Evolutionary conservation across 2,888 invertebrate genomes (phyloP), one percentile per base, ranked within the genome.

Genomic region (Apamea sordens): DNA sequence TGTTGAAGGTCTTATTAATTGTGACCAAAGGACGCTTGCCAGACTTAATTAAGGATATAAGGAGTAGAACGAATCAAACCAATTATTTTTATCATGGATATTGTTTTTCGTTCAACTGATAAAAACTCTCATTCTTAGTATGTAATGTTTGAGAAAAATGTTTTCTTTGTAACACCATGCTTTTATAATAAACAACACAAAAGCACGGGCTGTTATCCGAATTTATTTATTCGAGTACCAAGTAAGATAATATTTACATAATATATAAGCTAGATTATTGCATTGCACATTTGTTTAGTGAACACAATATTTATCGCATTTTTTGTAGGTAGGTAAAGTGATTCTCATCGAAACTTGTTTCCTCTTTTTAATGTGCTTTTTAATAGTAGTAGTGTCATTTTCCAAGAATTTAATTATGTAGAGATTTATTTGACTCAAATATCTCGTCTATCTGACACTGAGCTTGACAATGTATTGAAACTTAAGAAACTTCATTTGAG

Each of bases 391-490:
- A 13, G n/a, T 21, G 32, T 63, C 0, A 2, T 50, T 50, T 71
- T 13, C 24, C 11, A 32, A 50, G 13, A 53, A 53, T 74, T 15
- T 41, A 11, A 41, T 41, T 41, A 4, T 70, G 5, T 70, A 24
- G 0, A 11, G 4, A 41, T 15, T 73, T 21, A 59, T 77, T 70
- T 32, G 21, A 11, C 15, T 32, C 18, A 21, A 47, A 15, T 69
- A 70, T 47, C 13, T 47, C 18, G 24, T 15, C 24, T 28, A 44
- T 53, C 41, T n/a, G 44, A 24, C 44, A 70, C 10, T 11, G 32
- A 63, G n/a, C 53, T 79, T 69, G 53, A 69, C 53, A 69, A 53
- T 77, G n/a, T 69, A 78, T 78, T 63, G 32, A 53, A 68, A 78
- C 68, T 50, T 77, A 2, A 18, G 8, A 53, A 64, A 64, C n/a